Evolutionary conservation across 2,113 vertebrate genomes (phyloP), one percentile per base, ranked within the genome.

Genomic region (Philantomba maxwellii): DNA sequence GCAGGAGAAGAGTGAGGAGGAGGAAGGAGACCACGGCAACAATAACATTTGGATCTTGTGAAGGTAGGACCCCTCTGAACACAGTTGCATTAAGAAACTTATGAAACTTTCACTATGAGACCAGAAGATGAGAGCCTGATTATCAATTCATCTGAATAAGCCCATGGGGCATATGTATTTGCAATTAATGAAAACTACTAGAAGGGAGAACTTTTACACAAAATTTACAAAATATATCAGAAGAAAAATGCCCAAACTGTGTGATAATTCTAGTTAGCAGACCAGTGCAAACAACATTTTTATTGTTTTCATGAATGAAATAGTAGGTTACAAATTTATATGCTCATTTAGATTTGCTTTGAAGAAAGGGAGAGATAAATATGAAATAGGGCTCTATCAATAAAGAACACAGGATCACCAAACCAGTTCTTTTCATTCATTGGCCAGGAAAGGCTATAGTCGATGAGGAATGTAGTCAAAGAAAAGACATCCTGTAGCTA

Each of bases 161-260:
- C 26, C 77, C 53, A 81, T 7, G 26, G 14, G 43, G 60, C 19
- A 36, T 77, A 43, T 77, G 87, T 88, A 91, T 53, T 93, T 95
- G 77, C 66, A 85, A 81, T 85, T 88, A 88, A 95, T 81, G 86
- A 94, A 91, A 94, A 66, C 39, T 77, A 87, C 70, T 60, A 81
- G 39, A 96, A 94, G 43, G 92, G n/a, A 89, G 53, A 21, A 77
- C 26, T 94, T 87, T 51, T 51, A 77, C 13, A 62, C 26, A 66
- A 86, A 66, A 30, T 94, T 93, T 89, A 89, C n/a, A 81, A 82
- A 96, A 96, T 53, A 57, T 53, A 78, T 66, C 26, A 88, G 75
- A 77, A 64, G 80, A 75, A 60, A 91, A 51, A 94, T 62, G 43
- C 60, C 49, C 36, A 86, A 77, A 85, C 53, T 81, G 3, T 45